These are phyloP conservation scores for Pyrgilauda ruficollis DNA, from an alignment of 2,113 vertebrate genomes.

Conservation along the genomic window DNA sequence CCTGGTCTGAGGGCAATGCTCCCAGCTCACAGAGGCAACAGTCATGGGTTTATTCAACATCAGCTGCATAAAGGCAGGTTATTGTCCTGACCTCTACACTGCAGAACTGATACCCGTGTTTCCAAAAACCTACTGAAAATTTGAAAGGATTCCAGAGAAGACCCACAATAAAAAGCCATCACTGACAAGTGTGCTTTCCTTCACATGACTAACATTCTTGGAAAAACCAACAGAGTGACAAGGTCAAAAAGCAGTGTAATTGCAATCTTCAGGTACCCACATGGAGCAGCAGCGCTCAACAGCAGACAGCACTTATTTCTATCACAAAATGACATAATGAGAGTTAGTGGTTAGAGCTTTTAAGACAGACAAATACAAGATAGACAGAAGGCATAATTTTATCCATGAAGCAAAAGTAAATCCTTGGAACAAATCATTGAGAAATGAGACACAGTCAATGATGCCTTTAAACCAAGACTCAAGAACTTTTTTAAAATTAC, in stretches of 20 bases:
- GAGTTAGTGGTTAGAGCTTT: not conserved
- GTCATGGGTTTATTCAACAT: not conserved
- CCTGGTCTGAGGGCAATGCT: not conserved
- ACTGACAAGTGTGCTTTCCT: not conserved
- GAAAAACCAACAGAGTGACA: not conserved
- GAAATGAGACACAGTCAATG: not conserved
- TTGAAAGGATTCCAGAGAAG: not conserved
- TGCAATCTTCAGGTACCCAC: not conserved
- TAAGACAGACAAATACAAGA: slow-evolving; percentile 2
- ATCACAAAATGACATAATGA: not conserved
- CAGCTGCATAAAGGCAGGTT: not conserved
- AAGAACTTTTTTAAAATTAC: not conserved
- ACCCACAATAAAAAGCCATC: not conserved
- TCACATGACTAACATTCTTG: not conserved
- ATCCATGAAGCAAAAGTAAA: not conserved
- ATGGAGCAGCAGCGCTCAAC: not conserved
- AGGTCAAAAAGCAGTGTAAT: not conserved
- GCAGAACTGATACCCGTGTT: not conserved
- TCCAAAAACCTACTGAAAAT: not conserved
- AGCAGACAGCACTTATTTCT: not conserved
- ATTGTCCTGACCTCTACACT: not conserved
- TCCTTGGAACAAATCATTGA: not conserved
- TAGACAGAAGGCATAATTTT: not conserved
- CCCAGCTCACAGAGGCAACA: not conserved
- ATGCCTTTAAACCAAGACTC: not conserved